Base-by-base conservation (phyloP, 2,113 vertebrate genomes). In the Bos indicus region DNA sequence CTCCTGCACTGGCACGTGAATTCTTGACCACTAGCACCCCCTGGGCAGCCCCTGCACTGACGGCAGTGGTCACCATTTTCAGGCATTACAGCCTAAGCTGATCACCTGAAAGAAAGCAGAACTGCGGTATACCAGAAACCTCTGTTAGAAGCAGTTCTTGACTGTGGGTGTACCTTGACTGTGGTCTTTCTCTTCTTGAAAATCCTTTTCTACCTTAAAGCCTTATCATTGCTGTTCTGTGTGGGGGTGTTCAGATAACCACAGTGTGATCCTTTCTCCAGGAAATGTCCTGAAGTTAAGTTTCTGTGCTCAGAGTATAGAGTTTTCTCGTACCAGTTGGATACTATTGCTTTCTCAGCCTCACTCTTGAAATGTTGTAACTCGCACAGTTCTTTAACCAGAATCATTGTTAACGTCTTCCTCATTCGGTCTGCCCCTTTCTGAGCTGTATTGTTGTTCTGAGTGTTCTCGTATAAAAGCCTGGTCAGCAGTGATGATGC, bases 131-230 rank as follows among this genome's bases (percentile, higher is more conserved):
- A 90, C 95, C 96, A 89, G 95, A 97, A 93, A 84, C 81, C 86
- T 94, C 96, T 97, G 94, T 97, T 95, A 97, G 97, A 96, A 95
- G 95, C 77, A 90, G 95, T 97, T 98, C 83, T 64, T 92, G 64
- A 81, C 91, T 26, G 5, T 36, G 71, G 51, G 87, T 98, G 59
- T 91, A 93, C 81, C 96, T 98, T 98, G 96, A 98, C 97, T 94
- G 96, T 98, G 98, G 97, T 98, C 98, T 98, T 98, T 98, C 96
- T 98, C 95, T 97, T 98, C 98, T 95, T 90, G 98, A 98, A 98
- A 96, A 90, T 90, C 90, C 94, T 98, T 97, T 98, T 97, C 97
- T 98, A 94, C 97, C 97, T 97, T 96, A 93, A 91, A 84, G 56
- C 15, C 10, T 36, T 77, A 23, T 46, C 71, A 95, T 87, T 97